A percentile compares a stretch with the other conserved stretches of the same genome.
phyloP scores from a whole-genome alignment of 1,140 invertebrate genomes.

The Drosophila virilis region DNA sequence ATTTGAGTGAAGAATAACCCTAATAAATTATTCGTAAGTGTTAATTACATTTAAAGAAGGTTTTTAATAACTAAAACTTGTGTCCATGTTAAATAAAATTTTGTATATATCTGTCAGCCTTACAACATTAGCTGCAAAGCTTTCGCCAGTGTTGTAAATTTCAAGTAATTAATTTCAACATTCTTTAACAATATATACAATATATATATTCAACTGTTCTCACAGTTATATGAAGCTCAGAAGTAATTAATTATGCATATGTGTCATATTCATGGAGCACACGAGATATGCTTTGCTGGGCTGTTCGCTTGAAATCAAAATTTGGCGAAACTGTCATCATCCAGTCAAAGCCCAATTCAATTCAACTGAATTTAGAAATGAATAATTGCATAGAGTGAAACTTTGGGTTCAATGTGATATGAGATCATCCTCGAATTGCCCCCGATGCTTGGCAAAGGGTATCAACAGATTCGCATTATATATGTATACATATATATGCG shows the following conservation, averaged over 20 bases:
- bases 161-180: no score
- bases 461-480: slow-evolving; percentile 21
- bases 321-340: slow-evolving; percentile 19
- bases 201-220: no score
- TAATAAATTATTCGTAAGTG: no score
- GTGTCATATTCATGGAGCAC: not conserved
- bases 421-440: slow-evolving; percentile 87
- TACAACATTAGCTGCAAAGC: no score
- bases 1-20: no score
- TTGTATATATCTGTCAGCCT: no score
- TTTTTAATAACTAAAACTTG: no score
- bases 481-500: slow-evolving; percentile 2
- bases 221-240: not conserved
- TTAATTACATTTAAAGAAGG: no score
- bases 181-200: no score
- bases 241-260: not conserved
- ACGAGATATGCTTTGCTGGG: not conserved
- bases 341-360: slow-evolving; percentile 25
- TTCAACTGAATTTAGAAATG: slow-evolving; percentile 39
- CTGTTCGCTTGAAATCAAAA: slow-evolving; percentile 16
- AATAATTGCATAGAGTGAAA: slow-evolving; percentile 43
- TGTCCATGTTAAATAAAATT: no score
- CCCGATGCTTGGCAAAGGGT: slow-evolving; percentile 75
- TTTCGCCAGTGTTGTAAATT: no score
- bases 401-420: slow-evolving; percentile 72